phyloP scores from a whole-genome alignment of 2,888 invertebrate species.

The Noctua comes region DNA sequence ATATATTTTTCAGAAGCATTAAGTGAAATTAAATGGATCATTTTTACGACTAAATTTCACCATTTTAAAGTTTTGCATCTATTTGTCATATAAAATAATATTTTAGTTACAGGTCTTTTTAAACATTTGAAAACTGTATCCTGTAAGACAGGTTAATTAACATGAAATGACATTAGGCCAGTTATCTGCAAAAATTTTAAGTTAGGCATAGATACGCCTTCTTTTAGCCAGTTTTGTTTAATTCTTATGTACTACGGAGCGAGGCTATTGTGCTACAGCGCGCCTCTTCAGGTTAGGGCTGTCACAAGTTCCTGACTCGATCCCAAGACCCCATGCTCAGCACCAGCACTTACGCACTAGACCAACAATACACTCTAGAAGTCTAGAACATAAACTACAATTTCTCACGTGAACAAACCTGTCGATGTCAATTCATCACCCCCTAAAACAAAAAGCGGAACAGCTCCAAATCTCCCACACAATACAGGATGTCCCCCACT shows the following conservation, averaged over 20 bases:
- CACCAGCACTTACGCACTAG: not conserved
- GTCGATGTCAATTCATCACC: constrained; percentile 3
- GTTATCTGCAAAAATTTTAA: not conserved
- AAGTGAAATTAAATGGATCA: not conserved
- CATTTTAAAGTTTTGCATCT: not conserved
- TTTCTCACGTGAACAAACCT: not conserved
- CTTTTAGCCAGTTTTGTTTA: not conserved
- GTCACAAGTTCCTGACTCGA: not conserved
- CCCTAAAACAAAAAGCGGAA: constrained; percentile 46
- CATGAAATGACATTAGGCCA: not conserved
- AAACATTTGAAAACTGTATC: not conserved
- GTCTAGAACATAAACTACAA: not conserved
- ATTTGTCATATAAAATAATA: no score
- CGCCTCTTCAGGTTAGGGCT: no score
- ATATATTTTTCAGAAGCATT: not conserved
- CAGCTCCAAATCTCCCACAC: constrained; percentile 45
- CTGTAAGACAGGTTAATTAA: not conserved
- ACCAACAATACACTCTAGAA: not conserved
- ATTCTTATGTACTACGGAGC: no score
- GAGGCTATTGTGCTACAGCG: no score
- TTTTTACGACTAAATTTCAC: not conserved
- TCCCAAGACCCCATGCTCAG: not conserved
- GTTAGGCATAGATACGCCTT: not conserved
- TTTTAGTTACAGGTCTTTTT: not conserved
- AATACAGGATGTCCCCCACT: constrained; percentile 53